Evolutionary conservation across 2,113 vertebrate genomes (phyloP).

Genomic region (Ardeotis arabs): DNA sequence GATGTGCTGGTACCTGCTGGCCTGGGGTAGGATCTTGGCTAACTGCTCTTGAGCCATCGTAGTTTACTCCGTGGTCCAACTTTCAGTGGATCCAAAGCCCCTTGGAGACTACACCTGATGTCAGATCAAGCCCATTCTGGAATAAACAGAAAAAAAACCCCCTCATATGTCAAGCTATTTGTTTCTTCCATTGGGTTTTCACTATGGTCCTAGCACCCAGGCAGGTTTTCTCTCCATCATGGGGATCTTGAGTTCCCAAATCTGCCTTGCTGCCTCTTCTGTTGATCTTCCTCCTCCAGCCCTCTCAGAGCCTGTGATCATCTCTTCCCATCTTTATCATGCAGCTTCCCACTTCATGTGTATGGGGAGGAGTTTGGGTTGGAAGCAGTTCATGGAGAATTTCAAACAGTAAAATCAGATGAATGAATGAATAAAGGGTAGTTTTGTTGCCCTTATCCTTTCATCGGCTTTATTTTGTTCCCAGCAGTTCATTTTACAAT

Average conservation of each 20-base stretch:
- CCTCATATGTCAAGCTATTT: background rate
- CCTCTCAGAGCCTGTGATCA: background rate
- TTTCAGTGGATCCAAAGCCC: background rate
- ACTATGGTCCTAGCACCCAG: background rate
- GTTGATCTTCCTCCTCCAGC: background rate
- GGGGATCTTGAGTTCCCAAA: background rate
- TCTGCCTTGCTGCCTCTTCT: background rate
- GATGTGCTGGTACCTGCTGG: background rate
- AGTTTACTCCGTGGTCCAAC: background rate
- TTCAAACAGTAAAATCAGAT: constrained; percentile 1
- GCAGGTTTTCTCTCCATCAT: background rate
- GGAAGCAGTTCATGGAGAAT: background rate
- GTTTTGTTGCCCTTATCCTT: constrained; percentile 53
- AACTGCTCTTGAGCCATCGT: background rate
- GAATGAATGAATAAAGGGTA: constrained; percentile 53
- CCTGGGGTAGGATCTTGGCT: background rate
- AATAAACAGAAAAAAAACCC: background rate
- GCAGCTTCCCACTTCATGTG: background rate
- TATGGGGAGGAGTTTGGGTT: background rate
- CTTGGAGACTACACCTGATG: background rate
- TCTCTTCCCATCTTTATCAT: background rate
- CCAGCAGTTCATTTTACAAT: background rate
- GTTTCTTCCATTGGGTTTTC: background rate
- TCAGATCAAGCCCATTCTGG: background rate
- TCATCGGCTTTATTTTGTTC: constrained; percentile 11